A percentile compares a stretch with the other conserved stretches of the same genome.
phyloP scores from a whole-genome alignment of 2,113 vertebrate species.

The Anhinga rufa region DNA sequence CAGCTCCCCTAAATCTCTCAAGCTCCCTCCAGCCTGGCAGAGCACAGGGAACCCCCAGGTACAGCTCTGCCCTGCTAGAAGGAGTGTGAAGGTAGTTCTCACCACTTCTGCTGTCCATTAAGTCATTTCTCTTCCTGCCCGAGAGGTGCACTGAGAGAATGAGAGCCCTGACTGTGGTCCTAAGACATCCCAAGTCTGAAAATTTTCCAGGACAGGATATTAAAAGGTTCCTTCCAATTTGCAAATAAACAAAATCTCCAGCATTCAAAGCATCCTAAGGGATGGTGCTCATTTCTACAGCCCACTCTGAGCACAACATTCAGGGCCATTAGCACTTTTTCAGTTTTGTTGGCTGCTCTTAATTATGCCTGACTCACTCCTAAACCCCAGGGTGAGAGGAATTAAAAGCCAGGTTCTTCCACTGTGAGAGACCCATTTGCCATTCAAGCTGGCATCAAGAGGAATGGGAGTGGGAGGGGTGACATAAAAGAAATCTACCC shows the following conservation, averaged over 20 bases:
- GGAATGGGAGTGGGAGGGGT: neutral
- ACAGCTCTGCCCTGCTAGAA: neutral
- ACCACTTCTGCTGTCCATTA: neutral
- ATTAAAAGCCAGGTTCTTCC: neutral
- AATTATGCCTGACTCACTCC: neutral
- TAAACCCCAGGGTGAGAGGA: neutral
- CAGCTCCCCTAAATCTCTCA: neutral
- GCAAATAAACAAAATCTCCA: neutral
- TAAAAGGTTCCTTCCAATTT: neutral
- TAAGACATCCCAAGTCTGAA: neutral
- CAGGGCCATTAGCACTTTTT: neutral
- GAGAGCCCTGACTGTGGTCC: neutral
- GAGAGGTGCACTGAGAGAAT: neutral
- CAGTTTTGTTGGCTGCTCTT: neutral
- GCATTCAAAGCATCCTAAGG: neutral
- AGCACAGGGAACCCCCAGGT: neutral
- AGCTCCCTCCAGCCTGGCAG: neutral
- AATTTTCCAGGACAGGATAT: neutral
- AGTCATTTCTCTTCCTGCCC: neutral
- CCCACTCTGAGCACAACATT: neutral
- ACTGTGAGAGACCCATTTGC: neutral
- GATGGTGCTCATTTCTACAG: neutral
- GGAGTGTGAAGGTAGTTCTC: neutral
- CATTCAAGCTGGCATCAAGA: neutral
- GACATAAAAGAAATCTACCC: neutral